A percentile compares a stretch with the other conserved stretches of the same genome.
Conservation (phyloP, 2,888 invertebrate genomes). For the Tridacna crocea region DNA sequence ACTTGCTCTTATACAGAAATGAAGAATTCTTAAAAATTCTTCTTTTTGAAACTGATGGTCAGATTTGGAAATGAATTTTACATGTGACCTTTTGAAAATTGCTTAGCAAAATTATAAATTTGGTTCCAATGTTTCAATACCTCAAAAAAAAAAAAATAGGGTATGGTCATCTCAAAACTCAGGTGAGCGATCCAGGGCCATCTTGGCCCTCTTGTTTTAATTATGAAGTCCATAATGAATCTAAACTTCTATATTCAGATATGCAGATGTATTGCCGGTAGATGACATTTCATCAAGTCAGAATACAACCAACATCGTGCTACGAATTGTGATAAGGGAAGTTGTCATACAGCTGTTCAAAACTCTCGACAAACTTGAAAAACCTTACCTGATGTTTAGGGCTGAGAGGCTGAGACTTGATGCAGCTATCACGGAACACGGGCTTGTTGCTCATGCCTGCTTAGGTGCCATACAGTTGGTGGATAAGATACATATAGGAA, state of each 20-base stretch:
- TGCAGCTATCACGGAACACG: constrained; percentile 91
- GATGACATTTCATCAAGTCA: constrained; percentile 93
- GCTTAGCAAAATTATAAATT: too few species aligned
- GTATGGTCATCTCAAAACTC: too few species aligned
- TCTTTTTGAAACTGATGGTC: too few species aligned
- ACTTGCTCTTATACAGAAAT: too few species aligned
- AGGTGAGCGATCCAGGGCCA: too few species aligned
- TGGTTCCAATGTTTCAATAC: too few species aligned
- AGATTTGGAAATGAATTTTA: too few species aligned
- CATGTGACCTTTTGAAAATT: too few species aligned
- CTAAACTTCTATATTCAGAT: constrained; percentile 82
- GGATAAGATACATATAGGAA: constrained; percentile 90
- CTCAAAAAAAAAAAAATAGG: too few species aligned
- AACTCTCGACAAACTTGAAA: constrained; percentile 88
- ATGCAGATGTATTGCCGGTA: constrained; percentile 91
- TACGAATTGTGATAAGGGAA: constrained; percentile 90
- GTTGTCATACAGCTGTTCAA: constrained; percentile 88
- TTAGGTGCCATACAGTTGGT: constrained; percentile 88
- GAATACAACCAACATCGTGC: constrained; percentile 89
- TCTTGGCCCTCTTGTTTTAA: too few species aligned
- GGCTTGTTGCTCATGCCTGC: constrained; percentile 91
- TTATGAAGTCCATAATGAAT: too few species aligned
- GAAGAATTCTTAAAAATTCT: too few species aligned
- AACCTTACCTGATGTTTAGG: constrained; percentile 90
- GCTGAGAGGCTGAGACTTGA: constrained; percentile 89